Evolutionary conservation across 2,113 vertebrate species (phyloP), one percentile per base, ranked within the genome.

Genomic region (Eurypyga helias): DNA sequence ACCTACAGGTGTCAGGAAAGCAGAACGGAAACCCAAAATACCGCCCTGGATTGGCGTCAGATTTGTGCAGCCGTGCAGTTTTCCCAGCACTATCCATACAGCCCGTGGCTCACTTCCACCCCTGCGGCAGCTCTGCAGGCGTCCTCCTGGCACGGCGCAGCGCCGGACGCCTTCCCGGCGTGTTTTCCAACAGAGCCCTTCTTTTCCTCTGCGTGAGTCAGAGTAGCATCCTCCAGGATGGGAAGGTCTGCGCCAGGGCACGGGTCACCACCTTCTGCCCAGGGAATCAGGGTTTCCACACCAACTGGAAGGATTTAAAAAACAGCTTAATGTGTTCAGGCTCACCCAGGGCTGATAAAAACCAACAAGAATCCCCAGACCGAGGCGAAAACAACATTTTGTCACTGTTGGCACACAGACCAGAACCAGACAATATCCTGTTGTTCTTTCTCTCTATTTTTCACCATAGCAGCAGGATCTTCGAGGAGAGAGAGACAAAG

Each of bases 361-460:
- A 52, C 45, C 84, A 76, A 26, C 52, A 51, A 79, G 93, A 93
- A 48, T 17, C 43, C 29, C 11, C 18, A 29, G 51, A 84, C 9
- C 0, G 11, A 67, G 89, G 38, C 91, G 87, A 96, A 95, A 96
- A 96, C 93, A 96, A 92, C 91, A 48, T 94, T 97, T 91, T 96
- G 96, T 97, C 96, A 96, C 69, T 84, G 93, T 72, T 97, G 96
- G 96, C 96, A 96, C 21, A 3, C 43, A 45, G 87, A 58, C 3
- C 54, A 55, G 94, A 46, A 62, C 0, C 24, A 55, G 94, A 97
- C 96, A 97, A 96, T 96, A 94, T 96, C 94, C 96, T 94, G 96
- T 97, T 97, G 96, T 97, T 97, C 94, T 91, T 84, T 91, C 83
- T 24, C 83, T 93, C 49, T 96, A 58, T 97, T 97, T 96, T 97